phyloP scores from a whole-genome alignment of 2,113 vertebrate genomes.

The Fregata magnificens region DNA sequence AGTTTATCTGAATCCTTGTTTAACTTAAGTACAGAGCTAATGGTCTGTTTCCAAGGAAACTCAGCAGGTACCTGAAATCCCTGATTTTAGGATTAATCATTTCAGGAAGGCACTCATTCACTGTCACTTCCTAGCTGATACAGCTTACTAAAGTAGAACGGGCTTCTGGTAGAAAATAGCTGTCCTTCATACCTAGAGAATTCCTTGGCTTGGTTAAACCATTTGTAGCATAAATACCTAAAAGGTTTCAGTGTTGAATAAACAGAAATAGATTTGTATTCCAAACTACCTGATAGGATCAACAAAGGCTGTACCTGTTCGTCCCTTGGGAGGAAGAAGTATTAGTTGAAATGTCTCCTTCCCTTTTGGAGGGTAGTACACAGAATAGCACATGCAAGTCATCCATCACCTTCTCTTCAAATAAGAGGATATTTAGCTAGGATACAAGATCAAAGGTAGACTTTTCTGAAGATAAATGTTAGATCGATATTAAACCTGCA shows the following conservation, averaged over 20 bases:
- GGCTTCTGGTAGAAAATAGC: background rate
- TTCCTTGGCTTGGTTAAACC: background rate
- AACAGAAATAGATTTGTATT: background rate
- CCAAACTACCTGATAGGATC: background rate
- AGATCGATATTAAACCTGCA: background rate
- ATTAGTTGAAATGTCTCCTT: background rate
- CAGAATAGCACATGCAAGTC: background rate
- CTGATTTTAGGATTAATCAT: background rate
- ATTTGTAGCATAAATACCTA: background rate
- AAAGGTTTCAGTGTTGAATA: background rate
- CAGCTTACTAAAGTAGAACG: background rate
- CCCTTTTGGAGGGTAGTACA: background rate
- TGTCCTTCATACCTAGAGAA: background rate
- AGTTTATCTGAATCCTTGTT: background rate
- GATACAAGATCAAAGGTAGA: background rate
- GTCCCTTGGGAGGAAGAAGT: background rate
- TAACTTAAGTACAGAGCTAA: background rate
- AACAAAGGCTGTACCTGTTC: background rate
- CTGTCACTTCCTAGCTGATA: background rate
- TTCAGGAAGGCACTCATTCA: background rate
- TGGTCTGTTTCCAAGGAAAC: background rate
- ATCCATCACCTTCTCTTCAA: background rate
- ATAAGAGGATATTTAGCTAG: background rate
- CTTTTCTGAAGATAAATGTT: background rate
- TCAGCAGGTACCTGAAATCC: background rate